These are phyloP conservation scores for Liasis olivaceus DNA, from an alignment of 2,797 vertebrate species.

Conservation along the genomic window DNA sequence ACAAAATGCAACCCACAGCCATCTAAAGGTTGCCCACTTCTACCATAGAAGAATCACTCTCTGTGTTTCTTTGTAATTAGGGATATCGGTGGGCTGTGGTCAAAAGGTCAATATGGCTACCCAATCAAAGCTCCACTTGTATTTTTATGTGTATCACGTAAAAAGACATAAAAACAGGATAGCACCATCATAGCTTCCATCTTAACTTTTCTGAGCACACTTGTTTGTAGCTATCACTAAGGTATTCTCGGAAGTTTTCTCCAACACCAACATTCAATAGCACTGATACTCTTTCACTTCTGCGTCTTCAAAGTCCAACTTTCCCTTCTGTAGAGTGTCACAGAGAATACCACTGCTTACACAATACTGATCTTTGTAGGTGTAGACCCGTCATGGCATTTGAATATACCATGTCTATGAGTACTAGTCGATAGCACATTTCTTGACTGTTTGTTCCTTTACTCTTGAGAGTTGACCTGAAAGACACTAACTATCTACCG, in stretches of 20 bases:
- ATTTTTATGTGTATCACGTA: neutral
- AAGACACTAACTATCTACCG: neutral
- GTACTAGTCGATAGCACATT: neutral
- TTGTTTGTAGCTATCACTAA: neutral
- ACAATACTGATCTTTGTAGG: neutral
- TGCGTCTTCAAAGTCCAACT: neutral
- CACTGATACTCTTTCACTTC: neutral
- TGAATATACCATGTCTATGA: neutral
- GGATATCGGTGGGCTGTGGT: neutral
- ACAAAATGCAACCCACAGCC: neutral
- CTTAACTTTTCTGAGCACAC: neutral
- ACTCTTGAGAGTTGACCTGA: neutral
- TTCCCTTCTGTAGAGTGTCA: neutral
- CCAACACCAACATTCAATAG: neutral
- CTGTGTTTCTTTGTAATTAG: neutral
- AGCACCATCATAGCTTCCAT: neutral
- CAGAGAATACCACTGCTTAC: neutral
- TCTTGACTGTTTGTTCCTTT: neutral
- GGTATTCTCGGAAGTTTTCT: neutral
- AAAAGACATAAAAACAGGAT: neutral
- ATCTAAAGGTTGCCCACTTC: neutral
- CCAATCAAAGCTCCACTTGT: neutral
- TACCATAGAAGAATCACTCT: neutral
- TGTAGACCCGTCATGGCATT: neutral
- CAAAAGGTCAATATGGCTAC: neutral